phyloP scores from a whole-genome alignment of 64 coral and sea anemone genomes.

The Astreopora myriophthalma region DNA sequence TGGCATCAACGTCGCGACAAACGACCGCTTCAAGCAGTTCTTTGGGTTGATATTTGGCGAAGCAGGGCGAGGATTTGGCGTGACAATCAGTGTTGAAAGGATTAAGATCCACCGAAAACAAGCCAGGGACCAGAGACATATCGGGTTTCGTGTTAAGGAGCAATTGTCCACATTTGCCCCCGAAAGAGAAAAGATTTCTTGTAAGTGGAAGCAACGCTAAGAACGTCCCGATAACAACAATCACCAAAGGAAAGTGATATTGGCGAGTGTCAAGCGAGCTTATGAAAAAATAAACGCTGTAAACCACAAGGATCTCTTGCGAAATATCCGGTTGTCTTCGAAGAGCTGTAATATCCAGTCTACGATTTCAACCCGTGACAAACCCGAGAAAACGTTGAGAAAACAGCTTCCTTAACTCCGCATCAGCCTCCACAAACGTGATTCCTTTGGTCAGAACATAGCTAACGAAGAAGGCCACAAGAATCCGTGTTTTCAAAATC shows the following conservation, averaged over 20 bases:
- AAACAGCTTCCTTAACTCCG: not conserved
- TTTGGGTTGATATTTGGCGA: not conserved
- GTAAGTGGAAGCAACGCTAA: not conserved
- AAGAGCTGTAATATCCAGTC: not conserved
- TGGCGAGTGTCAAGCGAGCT: not conserved
- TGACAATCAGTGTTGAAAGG: not conserved
- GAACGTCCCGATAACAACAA: not conserved
- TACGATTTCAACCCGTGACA: not conserved
- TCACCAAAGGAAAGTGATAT: not conserved
- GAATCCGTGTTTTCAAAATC: not conserved
- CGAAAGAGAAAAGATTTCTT: not conserved
- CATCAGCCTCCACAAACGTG: not conserved
- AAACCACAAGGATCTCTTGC: not conserved
- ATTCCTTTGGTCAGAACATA: not conserved
- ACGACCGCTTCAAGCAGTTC: too few species aligned
- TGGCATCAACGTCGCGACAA: too few species aligned
- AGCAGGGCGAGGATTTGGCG: not conserved
- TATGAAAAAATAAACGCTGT: not conserved
- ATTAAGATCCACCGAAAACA: not conserved
- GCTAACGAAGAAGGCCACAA: not conserved
- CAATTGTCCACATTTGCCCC: not conserved
- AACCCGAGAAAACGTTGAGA: not conserved
- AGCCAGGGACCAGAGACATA: not conserved
- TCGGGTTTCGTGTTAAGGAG: not conserved
- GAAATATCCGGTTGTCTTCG: conserved; percentile 3